Evolutionary conservation across 2,888 invertebrate genomes (phyloP).

Genomic region (Aplocera efformata): DNA sequence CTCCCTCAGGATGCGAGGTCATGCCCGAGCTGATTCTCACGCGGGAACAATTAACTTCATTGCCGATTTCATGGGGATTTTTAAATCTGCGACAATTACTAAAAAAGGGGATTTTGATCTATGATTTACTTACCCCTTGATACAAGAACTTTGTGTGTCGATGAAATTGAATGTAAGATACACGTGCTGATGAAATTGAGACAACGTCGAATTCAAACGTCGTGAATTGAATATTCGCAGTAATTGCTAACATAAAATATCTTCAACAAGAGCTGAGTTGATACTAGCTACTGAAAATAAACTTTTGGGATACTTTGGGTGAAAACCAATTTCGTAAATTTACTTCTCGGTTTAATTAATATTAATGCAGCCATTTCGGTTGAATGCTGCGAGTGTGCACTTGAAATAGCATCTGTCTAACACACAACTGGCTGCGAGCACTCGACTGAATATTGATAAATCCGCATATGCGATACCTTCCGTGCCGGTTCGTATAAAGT

Average conservation of each 20-base stretch:
- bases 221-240: conserved; percentile 18
- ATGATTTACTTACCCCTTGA: too few relatives aligned
- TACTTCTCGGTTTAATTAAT: conserved; percentile 18
- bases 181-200: too few relatives aligned
- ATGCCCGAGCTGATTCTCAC: conserved; percentile 51
- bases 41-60: conserved; percentile 48
- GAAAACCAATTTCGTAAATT: conserved; percentile 3
- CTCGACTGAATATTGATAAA: conserved; percentile 58
- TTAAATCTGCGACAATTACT: too few relatives aligned
- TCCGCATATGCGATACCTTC: conserved; percentile 42
- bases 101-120: background rate
- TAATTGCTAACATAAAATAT: conserved; percentile 1
- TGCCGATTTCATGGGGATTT: too few relatives aligned
- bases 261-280: background rate
- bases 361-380: conserved; percentile 42
- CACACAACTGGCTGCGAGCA: conserved; percentile 49
- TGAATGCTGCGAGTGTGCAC: conserved; percentile 46
- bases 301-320: conserved; percentile 1
- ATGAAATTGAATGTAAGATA: conserved; percentile 5
- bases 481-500: conserved; percentile 18
- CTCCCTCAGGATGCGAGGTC: conserved; percentile 52
- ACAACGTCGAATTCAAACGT: too few relatives aligned
- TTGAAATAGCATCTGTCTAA: conserved; percentile 56
- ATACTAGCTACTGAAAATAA: background rate
- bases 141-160: too few relatives aligned